A percentile compares a stretch with the other conserved stretches of the same genome.
These are phyloP conservation scores for Microplitis manilae DNA, from an alignment of 2,888 invertebrate genomes.

Conservation along the genomic window DNA sequence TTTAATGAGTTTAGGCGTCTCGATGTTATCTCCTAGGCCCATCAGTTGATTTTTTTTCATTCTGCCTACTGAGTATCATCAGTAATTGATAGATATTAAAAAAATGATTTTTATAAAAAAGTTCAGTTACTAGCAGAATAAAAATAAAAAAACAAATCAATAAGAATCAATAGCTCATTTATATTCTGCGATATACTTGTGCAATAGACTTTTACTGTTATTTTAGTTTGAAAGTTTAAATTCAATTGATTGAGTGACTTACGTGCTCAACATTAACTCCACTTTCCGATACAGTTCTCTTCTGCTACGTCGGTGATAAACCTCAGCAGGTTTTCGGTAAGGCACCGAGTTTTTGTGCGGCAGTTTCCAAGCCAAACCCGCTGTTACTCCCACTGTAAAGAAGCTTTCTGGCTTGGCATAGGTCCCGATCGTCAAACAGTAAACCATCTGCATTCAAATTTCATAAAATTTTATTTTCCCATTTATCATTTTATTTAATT, in stretches of 20 bases:
- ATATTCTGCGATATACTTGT: not conserved
- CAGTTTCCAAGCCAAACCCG: conserved; percentile 84
- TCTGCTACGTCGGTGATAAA: conserved; percentile 77
- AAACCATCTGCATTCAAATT: conserved; percentile 72
- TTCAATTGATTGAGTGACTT: conserved; percentile 66
- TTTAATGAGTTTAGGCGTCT: too few relatives aligned
- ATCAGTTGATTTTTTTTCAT: too few relatives aligned
- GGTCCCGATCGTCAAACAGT: conserved; percentile 76
- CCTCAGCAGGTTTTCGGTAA: conserved; percentile 68
- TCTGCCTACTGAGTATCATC: too few relatives aligned
- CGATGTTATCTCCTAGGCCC: too few relatives aligned
- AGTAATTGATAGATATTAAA: too few relatives aligned
- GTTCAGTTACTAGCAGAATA: too few relatives aligned
- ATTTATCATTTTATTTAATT: conserved; percentile 10
- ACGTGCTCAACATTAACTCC: conserved; percentile 77
- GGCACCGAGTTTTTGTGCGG: conserved; percentile 76
- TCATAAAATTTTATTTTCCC: not conserved
- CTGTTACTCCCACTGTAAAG: conserved; percentile 81
- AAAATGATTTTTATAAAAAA: too few relatives aligned
- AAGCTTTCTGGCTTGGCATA: conserved; percentile 74
- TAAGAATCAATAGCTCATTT: not conserved
- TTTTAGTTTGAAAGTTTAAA: conserved; percentile 10
- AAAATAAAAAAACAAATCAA: too few relatives aligned
- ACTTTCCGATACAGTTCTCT: conserved; percentile 77
- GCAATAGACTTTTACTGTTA: not conserved